These are phyloP conservation scores for Dermolepida albohirtum DNA, from an alignment of 2,888 invertebrate genomes.

Conservation along the genomic window DNA sequence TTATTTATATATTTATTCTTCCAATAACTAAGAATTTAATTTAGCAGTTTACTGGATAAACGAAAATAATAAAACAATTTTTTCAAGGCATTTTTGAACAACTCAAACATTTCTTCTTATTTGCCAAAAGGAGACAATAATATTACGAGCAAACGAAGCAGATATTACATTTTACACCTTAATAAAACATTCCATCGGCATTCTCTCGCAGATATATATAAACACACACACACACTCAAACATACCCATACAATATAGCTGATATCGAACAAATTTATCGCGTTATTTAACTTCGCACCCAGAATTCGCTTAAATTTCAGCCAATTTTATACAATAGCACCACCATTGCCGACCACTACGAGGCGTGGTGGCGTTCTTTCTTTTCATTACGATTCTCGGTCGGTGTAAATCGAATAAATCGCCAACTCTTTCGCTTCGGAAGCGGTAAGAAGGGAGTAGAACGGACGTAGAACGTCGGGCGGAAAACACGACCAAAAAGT, in stretches of 20 bases:
- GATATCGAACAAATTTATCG: conserved; percentile 29
- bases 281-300: conserved; percentile 16
- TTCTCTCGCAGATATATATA: too few relatives aligned
- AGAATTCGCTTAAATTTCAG: conserved; percentile 13
- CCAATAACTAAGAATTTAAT: not conserved
- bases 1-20: too few relatives aligned
- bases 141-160: too few relatives aligned
- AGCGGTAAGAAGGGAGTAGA: not conserved
- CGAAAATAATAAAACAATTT: not conserved
- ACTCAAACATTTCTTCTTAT: not conserved
- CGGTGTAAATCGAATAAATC: conserved; percentile 25
- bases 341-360: not conserved
- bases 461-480: too few relatives aligned
- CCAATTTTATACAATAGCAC: conserved; percentile 27
- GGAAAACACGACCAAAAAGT: conserved; percentile 26
- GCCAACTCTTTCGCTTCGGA: conserved; percentile 21
- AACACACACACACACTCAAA: too few relatives aligned
- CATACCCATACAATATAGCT: not conserved
- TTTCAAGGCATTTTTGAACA: not conserved
- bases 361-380: not conserved
- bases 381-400: conserved; percentile 25
- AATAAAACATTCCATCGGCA: too few relatives aligned
- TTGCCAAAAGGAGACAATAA: not conserved
- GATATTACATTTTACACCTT: too few relatives aligned
- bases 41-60: too few relatives aligned